Evolutionary conservation across 2,113 vertebrate species (phyloP).

Genomic region (Pygoscelis adeliae): DNA sequence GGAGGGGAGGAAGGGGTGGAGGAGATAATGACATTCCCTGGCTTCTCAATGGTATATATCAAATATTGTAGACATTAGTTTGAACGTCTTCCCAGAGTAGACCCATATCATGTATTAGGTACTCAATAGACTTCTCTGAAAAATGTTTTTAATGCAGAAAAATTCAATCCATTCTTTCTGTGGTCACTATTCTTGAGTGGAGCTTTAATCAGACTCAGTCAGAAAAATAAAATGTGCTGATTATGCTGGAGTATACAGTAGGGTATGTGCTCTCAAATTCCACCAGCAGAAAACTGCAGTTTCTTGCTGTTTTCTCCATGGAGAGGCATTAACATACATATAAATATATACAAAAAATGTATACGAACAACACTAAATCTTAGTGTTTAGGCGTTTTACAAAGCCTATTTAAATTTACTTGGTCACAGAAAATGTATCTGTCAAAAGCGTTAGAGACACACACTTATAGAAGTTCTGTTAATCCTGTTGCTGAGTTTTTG

Average conservation of each 20-base stretch:
- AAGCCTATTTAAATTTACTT: not conserved
- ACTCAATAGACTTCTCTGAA: not conserved
- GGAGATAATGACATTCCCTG: conserved; percentile 39
- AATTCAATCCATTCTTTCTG: not conserved
- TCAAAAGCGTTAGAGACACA: not conserved
- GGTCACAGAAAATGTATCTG: not conserved
- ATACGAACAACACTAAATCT: not conserved
- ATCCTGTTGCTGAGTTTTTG: not conserved
- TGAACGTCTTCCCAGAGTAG: not conserved
- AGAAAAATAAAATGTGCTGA: not conserved
- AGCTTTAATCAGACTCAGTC: not conserved
- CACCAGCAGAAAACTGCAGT: not conserved
- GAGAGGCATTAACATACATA: not conserved
- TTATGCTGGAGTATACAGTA: not conserved
- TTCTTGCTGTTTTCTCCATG: not conserved
- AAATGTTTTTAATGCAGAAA: not conserved
- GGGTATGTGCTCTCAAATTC: not conserved
- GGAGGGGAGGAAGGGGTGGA: not conserved
- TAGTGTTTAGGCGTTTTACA: not conserved
- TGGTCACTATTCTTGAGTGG: not conserved
- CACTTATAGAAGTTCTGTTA: not conserved
- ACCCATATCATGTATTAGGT: not conserved
- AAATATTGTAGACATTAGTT: not conserved
- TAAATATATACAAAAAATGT: not conserved
- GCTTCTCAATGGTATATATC: conserved; percentile 39